Percentiles rank a stretch among this genome's conserved stretches.
Evolutionary conservation across 2,113 vertebrate species (phyloP).

Genomic region (Blennius ocellaris): DNA sequence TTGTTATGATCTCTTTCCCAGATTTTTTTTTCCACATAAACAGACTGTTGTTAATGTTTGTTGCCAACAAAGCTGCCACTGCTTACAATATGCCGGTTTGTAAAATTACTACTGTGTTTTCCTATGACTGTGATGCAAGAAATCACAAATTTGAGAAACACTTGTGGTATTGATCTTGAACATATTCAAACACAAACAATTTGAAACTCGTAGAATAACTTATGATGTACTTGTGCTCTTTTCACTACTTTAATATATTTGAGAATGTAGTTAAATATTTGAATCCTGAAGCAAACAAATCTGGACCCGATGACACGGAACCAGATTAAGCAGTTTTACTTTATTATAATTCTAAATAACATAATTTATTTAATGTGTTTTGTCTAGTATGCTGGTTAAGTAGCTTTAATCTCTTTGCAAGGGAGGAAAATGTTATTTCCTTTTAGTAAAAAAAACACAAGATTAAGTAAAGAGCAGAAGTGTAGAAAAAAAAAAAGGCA

Average conservation of each 20-base stretch:
- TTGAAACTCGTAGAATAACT: not conserved
- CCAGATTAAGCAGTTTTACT: no score
- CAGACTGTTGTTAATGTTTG: not conserved
- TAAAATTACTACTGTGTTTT: not conserved
- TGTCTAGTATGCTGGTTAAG: not conserved
- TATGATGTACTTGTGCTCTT: not conserved
- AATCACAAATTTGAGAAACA: not conserved
- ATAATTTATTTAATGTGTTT: no score
- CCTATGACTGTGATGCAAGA: conserved; percentile 8
- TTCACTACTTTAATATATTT: no score
- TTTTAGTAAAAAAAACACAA: no score
- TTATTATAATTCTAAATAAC: no score
- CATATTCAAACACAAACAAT: not conserved
- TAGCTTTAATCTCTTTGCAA: not conserved
- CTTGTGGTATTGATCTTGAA: not conserved
- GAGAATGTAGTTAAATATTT: no score
- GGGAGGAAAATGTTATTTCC: no score
- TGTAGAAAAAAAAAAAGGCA: no score
- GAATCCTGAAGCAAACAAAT: no score
- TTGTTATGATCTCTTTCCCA: no score
- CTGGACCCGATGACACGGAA: no score
- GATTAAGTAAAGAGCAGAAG: no score
- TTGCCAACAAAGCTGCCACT: conserved; percentile 15
- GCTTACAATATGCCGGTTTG: not conserved
- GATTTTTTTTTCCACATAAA: not conserved